Evolutionary conservation across 2,888 invertebrate genomes (phyloP).

Genomic region (Leucophora obtusa): DNA sequence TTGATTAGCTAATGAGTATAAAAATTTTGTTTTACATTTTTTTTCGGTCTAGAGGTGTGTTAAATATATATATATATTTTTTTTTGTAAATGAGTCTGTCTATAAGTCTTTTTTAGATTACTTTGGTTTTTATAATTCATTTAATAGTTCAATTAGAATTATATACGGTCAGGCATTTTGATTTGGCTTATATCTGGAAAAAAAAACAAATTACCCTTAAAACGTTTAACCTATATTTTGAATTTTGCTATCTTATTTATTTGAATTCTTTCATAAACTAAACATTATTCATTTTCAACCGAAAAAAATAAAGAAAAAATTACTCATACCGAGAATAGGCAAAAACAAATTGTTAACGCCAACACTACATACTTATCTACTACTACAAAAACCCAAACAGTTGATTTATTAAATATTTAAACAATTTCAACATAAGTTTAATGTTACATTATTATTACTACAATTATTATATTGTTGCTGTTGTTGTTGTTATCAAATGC

Average conservation of each 20-base stretch:
- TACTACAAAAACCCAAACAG: background rate
- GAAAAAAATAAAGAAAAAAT: background rate
- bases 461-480: conserved; percentile 7
- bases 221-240: conserved; percentile 22
- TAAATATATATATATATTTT: too few relatives aligned
- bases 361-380: conserved; percentile 8
- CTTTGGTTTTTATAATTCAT: too few relatives aligned
- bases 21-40: too few relatives aligned
- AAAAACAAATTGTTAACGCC: conserved; percentile 28
- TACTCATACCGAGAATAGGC: background rate
- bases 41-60: too few relatives aligned
- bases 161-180: background rate
- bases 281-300: conserved; percentile 5
- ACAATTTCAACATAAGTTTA: conserved; percentile 49
- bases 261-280: background rate
- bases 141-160: background rate
- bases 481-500: conserved; percentile 7
- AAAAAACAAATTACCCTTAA: conserved; percentile 8
- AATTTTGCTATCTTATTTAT: conserved; percentile 16
- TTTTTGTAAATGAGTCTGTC: too few relatives aligned
- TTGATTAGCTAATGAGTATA: too few relatives aligned
- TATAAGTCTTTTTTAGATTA: too few relatives aligned
- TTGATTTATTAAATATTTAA: conserved; percentile 50
- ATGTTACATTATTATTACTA: conserved; percentile 38
- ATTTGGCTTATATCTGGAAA: background rate